phyloP scores from a whole-genome alignment of 2,888 invertebrate species.

The Steinernema scapterisci region DNA sequence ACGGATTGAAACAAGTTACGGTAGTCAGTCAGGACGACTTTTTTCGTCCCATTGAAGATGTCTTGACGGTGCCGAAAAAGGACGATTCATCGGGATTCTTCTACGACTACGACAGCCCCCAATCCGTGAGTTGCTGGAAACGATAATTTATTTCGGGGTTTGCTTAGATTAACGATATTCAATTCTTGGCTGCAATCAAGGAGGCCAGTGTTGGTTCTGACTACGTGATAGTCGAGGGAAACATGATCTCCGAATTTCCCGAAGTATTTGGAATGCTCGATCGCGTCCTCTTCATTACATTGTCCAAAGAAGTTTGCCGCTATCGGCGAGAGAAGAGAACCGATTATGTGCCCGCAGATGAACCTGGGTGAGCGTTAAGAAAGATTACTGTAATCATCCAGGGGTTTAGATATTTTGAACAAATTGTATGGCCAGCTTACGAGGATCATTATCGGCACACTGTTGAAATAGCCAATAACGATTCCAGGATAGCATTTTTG shows the following conservation, averaged over 20 bases:
- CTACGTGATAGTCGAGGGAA: conserved; percentile 61
- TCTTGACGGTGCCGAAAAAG: conserved; percentile 36
- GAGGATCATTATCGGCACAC: conserved; percentile 66
- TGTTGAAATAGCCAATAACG: conserved; percentile 41
- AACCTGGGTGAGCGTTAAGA: conserved; percentile 85
- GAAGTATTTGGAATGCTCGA: conserved; percentile 48
- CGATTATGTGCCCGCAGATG: conserved; percentile 83
- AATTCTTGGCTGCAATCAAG: conserved; percentile 12
- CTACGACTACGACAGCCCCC: conserved; percentile 49
- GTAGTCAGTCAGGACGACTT: conserved; percentile 60
- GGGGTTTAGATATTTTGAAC: conserved; percentile 73
- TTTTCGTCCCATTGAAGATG: conserved; percentile 52
- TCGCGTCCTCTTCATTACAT: conserved; percentile 55
- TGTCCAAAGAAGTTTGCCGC: conserved; percentile 59
- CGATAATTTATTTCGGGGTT: too few species aligned
- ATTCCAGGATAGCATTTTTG: conserved; percentile 45
- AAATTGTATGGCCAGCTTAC: conserved; percentile 88
- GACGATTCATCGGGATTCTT: conserved; percentile 39
- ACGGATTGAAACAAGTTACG: conserved; percentile 38
- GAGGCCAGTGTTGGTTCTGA: conserved; percentile 39
- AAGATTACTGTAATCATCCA: too few species aligned
- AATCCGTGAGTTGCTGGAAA: not conserved
- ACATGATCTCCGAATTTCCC: conserved; percentile 61
- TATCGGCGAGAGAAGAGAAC: conserved; percentile 48
- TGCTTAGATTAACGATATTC: not conserved